Evolutionary conservation across 2,113 vertebrate species (phyloP).

Genomic region (Stigmatopora argus): DNA sequence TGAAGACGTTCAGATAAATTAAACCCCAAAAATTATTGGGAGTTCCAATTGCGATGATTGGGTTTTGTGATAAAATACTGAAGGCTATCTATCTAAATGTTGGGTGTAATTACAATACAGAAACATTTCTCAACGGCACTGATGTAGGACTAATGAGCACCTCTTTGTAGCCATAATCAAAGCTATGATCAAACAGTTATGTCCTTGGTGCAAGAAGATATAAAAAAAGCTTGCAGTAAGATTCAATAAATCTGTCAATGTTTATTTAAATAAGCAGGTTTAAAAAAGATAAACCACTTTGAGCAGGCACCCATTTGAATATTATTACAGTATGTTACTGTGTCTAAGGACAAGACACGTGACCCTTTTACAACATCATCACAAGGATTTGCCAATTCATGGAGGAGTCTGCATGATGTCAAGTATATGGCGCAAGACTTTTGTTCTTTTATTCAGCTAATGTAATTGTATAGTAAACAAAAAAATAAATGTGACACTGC

Average conservation of each 20-base stretch:
- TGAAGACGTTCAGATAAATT: too few relatives aligned
- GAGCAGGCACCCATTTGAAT: background rate
- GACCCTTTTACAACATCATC: constrained; percentile 8
- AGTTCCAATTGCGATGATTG: too few relatives aligned
- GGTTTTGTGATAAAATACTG: too few relatives aligned
- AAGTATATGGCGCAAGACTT: background rate
- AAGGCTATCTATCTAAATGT: background rate
- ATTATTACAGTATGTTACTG: background rate
- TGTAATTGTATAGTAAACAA: background rate
- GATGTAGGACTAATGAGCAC: background rate
- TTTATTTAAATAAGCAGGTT: background rate
- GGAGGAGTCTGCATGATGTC: constrained; percentile 16
- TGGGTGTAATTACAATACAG: background rate
- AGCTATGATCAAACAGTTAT: background rate
- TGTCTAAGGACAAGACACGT: background rate
- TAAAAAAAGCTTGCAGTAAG: background rate
- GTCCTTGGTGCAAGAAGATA: background rate
- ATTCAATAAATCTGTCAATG: background rate
- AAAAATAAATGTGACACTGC: background rate
- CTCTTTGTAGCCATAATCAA: background rate
- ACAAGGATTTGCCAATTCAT: constrained; percentile 21
- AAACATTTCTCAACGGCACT: background rate
- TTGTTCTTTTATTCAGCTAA: background rate
- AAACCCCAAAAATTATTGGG: too few relatives aligned
- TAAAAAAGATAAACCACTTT: background rate